Evolutionary conservation across 2,797 vertebrate genomes (phyloP).

Genomic region (Macroramphosus scolopax): DNA sequence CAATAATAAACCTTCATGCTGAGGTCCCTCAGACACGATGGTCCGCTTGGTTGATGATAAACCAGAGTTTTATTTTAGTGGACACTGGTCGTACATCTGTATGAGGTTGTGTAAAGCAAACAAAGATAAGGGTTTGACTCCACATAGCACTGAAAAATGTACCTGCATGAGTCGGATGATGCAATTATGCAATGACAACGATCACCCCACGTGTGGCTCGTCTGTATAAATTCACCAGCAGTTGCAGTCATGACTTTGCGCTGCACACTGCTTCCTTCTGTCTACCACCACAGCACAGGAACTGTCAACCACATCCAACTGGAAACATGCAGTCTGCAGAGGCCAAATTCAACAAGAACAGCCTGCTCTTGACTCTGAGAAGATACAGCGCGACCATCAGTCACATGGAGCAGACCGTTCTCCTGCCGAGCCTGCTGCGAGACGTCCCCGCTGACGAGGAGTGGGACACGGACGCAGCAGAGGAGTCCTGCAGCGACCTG

Average conservation of each 20-base stretch:
- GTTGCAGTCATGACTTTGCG: constrained; percentile 28
- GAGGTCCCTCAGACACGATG: constrained; percentile 3
- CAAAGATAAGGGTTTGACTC: constrained; percentile 69
- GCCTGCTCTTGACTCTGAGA: constrained; percentile 74
- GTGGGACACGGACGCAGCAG: constrained; percentile 4
- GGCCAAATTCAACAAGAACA: constrained; percentile 65
- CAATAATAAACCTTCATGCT: constrained; percentile 3
- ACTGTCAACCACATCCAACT: constrained; percentile 32
- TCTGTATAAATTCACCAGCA: constrained; percentile 59
- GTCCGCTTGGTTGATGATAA: constrained; percentile 45
- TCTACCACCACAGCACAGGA: constrained; percentile 42
- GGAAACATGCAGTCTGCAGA: constrained; percentile 75
- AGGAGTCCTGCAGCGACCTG: constrained; percentile 66
- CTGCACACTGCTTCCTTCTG: constrained; percentile 47
- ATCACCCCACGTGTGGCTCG: constrained; percentile 18
- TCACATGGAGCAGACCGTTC: constrained; percentile 88
- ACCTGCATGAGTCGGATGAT: constrained; percentile 50
- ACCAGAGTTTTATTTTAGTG: constrained; percentile 5
- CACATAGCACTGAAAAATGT: constrained; percentile 31
- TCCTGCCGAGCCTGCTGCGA: constrained; percentile 87
- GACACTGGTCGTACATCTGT: constrained; percentile 7
- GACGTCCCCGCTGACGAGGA: constrained; percentile 71
- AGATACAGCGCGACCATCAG: constrained; percentile 76
- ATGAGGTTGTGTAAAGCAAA: constrained; percentile 62
- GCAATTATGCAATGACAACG: constrained; percentile 41